Evolutionary conservation across 2,888 invertebrate genomes (phyloP).

Genomic region (Eupithecia exiguata): DNA sequence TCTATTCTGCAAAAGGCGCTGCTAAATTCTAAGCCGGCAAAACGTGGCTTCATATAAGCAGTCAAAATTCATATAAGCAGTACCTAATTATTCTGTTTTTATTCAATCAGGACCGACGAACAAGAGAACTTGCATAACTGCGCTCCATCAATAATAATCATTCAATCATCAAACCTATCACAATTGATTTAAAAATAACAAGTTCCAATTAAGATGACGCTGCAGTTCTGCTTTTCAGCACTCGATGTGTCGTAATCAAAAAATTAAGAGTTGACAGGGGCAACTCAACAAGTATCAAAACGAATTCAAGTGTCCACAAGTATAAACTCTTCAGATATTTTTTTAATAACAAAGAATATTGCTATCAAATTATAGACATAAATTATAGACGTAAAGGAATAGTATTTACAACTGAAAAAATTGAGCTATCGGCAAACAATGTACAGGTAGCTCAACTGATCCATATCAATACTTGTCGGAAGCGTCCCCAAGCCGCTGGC

Average conservation of each 20-base stretch:
- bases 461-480: too few relatives aligned
- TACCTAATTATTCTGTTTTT: background rate
- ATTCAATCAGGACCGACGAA: background rate
- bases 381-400: too few relatives aligned
- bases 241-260: constrained; percentile 4
- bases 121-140: background rate
- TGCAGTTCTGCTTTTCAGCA: constrained; percentile 20
- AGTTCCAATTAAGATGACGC: constrained; percentile 22
- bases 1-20: too few relatives aligned
- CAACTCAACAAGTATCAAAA: background rate
- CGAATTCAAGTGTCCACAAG: background rate
- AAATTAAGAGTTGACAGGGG: constrained; percentile 1
- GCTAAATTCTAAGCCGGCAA: too few relatives aligned
- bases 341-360: too few relatives aligned
- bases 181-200: constrained; percentile 25
- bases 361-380: too few relatives aligned
- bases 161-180: constrained; percentile 9
- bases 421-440: too few relatives aligned
- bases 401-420: too few relatives aligned
- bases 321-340: background rate
- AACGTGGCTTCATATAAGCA: too few relatives aligned
- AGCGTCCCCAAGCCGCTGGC: too few relatives aligned
- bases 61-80: too few relatives aligned
- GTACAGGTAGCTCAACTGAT: too few relatives aligned
- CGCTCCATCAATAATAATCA: constrained; percentile 24